A percentile compares a stretch with the other conserved stretches of the same genome.
These are phyloP conservation scores for Osmerus mordax DNA, from an alignment of 2,113 vertebrate species.

Conservation along the genomic window DNA sequence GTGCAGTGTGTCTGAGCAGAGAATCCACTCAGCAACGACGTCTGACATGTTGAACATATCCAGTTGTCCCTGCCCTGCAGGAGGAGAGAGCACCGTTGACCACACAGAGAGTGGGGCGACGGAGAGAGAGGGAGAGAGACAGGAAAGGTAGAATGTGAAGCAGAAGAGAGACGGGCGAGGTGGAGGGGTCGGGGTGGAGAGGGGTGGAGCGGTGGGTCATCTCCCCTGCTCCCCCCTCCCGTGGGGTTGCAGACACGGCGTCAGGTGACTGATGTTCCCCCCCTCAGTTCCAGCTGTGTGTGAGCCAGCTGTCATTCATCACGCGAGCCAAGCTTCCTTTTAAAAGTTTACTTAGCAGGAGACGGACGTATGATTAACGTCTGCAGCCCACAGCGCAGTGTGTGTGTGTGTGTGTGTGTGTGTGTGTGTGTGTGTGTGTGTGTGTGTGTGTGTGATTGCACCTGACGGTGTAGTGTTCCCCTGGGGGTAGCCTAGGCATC, in stretches of 20 bases:
- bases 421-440: conserved; percentile 21
- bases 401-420: conserved; percentile 24
- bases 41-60: conserved; percentile 48
- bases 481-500: conserved; percentile 33
- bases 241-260: no score
- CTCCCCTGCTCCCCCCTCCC: background rate
- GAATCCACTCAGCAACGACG: conserved; percentile 42
- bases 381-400: conserved; percentile 17
- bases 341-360: conserved; percentile 54
- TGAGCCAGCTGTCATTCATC: conserved; percentile 19
- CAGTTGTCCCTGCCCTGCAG: background rate
- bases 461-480: background rate
- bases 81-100: background rate
- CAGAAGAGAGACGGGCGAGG: background rate
- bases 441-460: conserved; percentile 16
- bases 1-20: conserved; percentile 24
- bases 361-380: conserved; percentile 47
- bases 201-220: background rate
- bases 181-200: background rate
- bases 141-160: background rate
- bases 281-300: conserved; percentile 35
- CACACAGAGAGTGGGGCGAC: no score
- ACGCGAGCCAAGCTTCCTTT: conserved; percentile 27
- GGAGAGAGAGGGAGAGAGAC: no score
- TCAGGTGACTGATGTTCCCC: no score